A percentile compares a stretch with the other conserved stretches of the same genome.
phyloP scores from a whole-genome alignment of 2,113 vertebrate genomes.

The Geococcyx californianus region DNA sequence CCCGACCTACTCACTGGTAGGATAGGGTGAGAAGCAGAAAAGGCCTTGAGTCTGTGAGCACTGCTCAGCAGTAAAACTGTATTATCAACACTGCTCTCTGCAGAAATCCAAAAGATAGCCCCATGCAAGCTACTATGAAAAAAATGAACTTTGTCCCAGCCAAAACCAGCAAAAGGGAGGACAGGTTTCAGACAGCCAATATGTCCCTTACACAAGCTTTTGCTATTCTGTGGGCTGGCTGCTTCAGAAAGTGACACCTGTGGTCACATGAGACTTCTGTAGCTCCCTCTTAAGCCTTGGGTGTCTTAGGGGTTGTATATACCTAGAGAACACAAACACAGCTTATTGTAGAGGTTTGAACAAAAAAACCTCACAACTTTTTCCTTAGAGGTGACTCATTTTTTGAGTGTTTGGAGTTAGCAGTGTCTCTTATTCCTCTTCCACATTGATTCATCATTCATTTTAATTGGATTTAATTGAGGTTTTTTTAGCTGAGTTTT shows the following conservation, averaged over 20 bases:
- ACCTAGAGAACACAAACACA: not conserved
- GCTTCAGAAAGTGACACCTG: not conserved
- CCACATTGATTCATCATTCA: not conserved
- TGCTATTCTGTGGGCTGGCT: not conserved
- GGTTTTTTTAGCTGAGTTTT: not conserved
- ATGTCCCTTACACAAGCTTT: not conserved
- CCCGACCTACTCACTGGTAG: no score
- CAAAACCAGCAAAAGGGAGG: not conserved
- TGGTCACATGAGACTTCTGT: not conserved
- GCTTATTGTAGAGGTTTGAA: not conserved
- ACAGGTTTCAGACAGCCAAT: not conserved
- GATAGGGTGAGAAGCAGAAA: no score
- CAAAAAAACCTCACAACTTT: accelerated
- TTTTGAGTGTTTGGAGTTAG: not conserved
- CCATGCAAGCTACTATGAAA: no score
- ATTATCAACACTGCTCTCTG: no score
- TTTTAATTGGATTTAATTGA: not conserved
- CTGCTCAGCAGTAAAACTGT: no score
- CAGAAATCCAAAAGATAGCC: no score
- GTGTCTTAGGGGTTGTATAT: not conserved
- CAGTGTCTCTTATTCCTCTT: not conserved
- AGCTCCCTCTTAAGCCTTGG: not conserved
- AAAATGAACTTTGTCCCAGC: no score
- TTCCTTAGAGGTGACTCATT: not conserved
- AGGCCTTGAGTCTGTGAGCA: no score